Evolutionary conservation across 2,888 invertebrate species (phyloP).

Genomic region (Ophion slaviceki): DNA sequence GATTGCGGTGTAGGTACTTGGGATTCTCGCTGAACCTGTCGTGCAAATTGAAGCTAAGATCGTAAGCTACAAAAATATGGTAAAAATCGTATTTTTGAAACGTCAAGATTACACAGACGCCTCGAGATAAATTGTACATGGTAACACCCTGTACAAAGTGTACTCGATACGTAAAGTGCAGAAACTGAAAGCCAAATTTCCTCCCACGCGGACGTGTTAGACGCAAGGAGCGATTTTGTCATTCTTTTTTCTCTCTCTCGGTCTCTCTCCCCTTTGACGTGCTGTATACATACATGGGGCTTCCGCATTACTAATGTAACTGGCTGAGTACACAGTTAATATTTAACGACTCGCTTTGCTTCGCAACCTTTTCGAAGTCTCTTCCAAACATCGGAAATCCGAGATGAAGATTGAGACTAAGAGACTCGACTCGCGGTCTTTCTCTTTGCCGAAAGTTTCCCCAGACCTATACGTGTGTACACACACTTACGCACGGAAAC

Average conservation of each 20-base stretch:
- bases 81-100: too few species aligned
- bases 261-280: conserved; percentile 6
- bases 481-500: not conserved
- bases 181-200: conserved; percentile 48
- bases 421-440: not conserved
- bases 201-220: conserved; percentile 33
- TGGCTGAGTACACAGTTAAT: conserved; percentile 77
- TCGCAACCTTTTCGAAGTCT: conserved; percentile 69
- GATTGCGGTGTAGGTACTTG: too few species aligned
- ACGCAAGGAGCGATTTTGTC: conserved; percentile 18
- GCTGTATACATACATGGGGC: conserved; percentile 48
- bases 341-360: conserved; percentile 74
- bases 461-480: conserved; percentile 44
- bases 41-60: too few species aligned
- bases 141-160: conserved; percentile 23
- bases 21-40: too few species aligned
- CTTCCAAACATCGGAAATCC: conserved; percentile 72
- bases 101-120: too few species aligned
- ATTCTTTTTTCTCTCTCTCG: not conserved
- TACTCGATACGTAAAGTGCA: not conserved
- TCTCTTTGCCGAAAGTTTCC: conserved; percentile 65
- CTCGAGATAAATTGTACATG: not conserved
- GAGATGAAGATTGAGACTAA: conserved; percentile 63
- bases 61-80: too few species aligned
- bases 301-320: conserved; percentile 75